phyloP scores from a whole-genome alignment of 2,797 vertebrate genomes.

The Malacoraja senta region DNA sequence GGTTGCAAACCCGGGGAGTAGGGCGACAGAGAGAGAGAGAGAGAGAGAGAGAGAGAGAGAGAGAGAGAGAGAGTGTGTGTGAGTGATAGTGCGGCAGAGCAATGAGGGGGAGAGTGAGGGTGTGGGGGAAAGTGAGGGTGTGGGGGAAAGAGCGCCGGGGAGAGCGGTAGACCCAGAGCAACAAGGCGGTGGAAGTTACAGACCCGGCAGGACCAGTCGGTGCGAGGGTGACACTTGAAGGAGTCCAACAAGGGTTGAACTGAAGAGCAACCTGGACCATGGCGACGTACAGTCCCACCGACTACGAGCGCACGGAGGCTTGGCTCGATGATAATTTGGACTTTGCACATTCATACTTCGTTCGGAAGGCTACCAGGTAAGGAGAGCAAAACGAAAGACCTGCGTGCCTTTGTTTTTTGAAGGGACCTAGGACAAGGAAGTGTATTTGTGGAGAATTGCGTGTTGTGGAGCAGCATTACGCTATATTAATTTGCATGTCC shows the following conservation, averaged over 20 bases:
- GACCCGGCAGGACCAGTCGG: not conserved
- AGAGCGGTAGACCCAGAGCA: not conserved
- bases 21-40: too few relatives aligned
- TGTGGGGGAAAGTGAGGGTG: not conserved
- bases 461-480: too few relatives aligned
- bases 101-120: not conserved
- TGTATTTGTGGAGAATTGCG: not conserved
- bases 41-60: not conserved
- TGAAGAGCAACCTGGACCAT: conserved; percentile 50
- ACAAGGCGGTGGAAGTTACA: not conserved
- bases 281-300: conserved; percentile 58
- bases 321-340: conserved; percentile 90
- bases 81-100: not conserved
- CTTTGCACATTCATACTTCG: conserved; percentile 83
- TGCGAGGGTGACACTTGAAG: not conserved
- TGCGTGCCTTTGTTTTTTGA: not conserved
- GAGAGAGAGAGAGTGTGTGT: not conserved
- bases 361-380: conserved; percentile 85
- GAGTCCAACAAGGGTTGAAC: conserved; percentile 3
- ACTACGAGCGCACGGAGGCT: conserved; percentile 75
- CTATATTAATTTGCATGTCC: not conserved
- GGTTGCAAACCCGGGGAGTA: not conserved
- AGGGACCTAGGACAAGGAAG: not conserved
- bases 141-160: not conserved
- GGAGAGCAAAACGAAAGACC: conserved; percentile 33